Evolutionary conservation across 2,888 invertebrate species (phyloP), one percentile per base, ranked within the genome.

Genomic region (Volucella inanis): DNA sequence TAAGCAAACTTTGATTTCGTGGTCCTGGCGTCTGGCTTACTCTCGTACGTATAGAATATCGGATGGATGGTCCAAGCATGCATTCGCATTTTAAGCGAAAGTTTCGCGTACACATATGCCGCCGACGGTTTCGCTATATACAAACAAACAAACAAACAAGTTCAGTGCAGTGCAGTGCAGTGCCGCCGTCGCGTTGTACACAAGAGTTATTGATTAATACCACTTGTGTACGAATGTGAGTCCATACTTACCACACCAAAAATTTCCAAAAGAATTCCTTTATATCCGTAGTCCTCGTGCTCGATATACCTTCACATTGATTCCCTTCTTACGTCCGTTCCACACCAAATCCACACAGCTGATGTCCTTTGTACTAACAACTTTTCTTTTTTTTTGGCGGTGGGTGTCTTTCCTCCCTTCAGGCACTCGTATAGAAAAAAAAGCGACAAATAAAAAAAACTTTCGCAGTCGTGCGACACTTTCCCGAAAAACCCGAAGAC

Each of bases 401-500:
- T 76, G 80, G 71, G 62, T 70, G 74, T 70, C 74, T 70, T 38
- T 38, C 75, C 80, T 49, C 57, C 49, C 70, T 61, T 72, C 57
- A 49, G 61, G 50, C 55, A 57, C 49, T 55, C 65, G 22, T 31
- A 54, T 45, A 47, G 52, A 43, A 49, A 71, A 65, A 71, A 64
- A 65, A 62, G 10, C 54, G 12, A 49, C 43, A 39, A 68, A 61
- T 59, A 67, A 75, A 76, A 76, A 65, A 71, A 80, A 84, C 71
- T 76, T 80, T 80, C 67, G 71, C 75, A 80, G 83, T 78, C 78
- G 84, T 84, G 65, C 80, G 84, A 84, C 80, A 84, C 84, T 84
- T 84, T 81, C 81, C 85, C 85, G 85, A 85, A 85, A 79, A 81
- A 72, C 76, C 76, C 85, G 71, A 85, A 85, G 85, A 85, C 76